Evolutionary conservation across 1,140 invertebrate genomes (phyloP).

Genomic region (Drosophila kikkawai): DNA sequence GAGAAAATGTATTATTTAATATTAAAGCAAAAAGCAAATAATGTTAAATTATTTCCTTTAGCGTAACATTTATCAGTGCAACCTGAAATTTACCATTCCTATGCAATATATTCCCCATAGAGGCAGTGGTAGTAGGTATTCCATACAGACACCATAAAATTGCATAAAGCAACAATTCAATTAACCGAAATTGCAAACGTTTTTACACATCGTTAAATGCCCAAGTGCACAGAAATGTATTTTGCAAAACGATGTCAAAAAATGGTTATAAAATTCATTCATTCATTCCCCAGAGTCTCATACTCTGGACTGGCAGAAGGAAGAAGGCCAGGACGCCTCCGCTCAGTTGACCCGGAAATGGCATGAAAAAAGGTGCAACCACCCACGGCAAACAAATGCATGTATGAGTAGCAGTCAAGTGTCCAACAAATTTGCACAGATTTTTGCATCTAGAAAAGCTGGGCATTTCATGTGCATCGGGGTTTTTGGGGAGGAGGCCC

Average conservation of each 20-base stretch:
- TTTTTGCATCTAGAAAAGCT: slow-evolving; percentile 32
- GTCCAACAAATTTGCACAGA: slow-evolving; percentile 49
- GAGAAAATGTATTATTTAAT: no score
- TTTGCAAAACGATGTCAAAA: slow-evolving; percentile 38
- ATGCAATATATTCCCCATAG: slow-evolving; percentile 12
- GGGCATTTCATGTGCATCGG: slow-evolving; percentile 28
- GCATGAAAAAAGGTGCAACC: slow-evolving; percentile 41
- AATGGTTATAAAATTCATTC: slow-evolving; percentile 23
- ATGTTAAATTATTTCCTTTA: neutral
- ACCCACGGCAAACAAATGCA: slow-evolving; percentile 42
- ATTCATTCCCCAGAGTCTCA: slow-evolving; percentile 29
- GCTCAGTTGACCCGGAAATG: slow-evolving; percentile 47
- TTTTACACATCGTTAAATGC: slow-evolving; percentile 75
- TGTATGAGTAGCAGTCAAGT: slow-evolving; percentile 38
- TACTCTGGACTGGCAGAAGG: slow-evolving; percentile 29
- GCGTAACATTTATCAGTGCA: neutral
- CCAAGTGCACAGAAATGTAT: slow-evolving; percentile 56
- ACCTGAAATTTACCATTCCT: neutral
- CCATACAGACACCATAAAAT: slow-evolving; percentile 34
- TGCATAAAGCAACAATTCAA: slow-evolving; percentile 60
- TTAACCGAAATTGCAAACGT: slow-evolving; percentile 67
- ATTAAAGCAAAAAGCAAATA: neutral
- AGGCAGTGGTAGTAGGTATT: neutral
- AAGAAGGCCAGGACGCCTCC: slow-evolving; percentile 18
- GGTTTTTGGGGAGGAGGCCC: neutral